Percentiles rank a stretch among this genome's conserved stretches.
phyloP scores from a whole-genome alignment of 2,113 vertebrate species.

The Phyllopteryx taeniolatus region DNA sequence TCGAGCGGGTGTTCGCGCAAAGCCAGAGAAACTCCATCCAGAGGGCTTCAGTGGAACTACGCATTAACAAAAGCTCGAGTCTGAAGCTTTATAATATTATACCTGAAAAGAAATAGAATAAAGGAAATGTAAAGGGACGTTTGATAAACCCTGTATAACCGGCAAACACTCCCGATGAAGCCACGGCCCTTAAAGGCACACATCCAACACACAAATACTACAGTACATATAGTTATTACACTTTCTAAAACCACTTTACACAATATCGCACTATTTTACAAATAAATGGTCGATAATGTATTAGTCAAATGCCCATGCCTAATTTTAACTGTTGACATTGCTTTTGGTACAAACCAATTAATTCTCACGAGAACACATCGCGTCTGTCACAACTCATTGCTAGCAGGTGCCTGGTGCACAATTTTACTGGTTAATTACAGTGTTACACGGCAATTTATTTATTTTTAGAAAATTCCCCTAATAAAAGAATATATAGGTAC shows the following conservation, averaged over 20 bases:
- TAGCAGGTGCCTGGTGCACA: not conserved
- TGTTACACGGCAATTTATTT: not conserved
- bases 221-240: not conserved
- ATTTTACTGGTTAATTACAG: constrained; percentile 3
- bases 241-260: no score
- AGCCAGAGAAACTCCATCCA: no score
- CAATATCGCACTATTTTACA: no score
- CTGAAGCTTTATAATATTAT: no score
- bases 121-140: no score
- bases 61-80: no score
- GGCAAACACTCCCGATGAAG: no score
- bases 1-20: no score
- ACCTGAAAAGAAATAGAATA: no score
- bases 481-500: not conserved
- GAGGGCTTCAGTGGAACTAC: no score
- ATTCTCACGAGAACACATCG: not conserved
- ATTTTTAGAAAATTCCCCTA: constrained; percentile 2
- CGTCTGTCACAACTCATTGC: not conserved
- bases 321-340: not conserved
- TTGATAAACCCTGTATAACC: no score
- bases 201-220: not conserved
- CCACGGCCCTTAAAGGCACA: not conserved
- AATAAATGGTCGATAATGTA: no score
- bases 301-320: not conserved
- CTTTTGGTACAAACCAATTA: not conserved